These are phyloP conservation scores for Cheilosia vernalis DNA, from an alignment of 2,888 invertebrate genomes.

Conservation along the genomic window DNA sequence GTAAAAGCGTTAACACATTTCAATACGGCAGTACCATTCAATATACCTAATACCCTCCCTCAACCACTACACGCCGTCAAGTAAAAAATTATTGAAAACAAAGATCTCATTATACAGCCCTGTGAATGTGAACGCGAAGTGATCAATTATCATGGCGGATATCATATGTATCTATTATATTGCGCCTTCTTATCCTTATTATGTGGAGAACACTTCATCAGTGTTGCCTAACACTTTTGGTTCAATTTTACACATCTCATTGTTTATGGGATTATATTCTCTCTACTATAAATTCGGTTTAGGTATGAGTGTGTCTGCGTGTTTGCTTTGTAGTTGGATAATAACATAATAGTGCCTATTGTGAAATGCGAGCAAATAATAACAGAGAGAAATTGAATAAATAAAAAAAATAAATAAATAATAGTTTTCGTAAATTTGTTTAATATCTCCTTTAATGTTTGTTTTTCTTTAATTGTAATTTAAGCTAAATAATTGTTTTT, in stretches of 20 bases:
- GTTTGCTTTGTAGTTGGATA: constrained; percentile 17
- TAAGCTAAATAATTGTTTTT: constrained; percentile 4
- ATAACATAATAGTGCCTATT: background rate
- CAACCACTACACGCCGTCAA: too few species aligned
- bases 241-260: constrained; percentile 17
- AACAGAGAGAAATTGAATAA: too few species aligned
- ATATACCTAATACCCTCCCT: too few species aligned
- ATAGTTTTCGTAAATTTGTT: background rate
- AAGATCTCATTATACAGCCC: too few species aligned
- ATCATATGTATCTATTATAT: too few species aligned
- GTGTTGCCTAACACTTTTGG: background rate
- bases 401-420: background rate
- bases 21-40: too few species aligned
- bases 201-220: too few species aligned
- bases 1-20: too few species aligned
- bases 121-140: too few species aligned
- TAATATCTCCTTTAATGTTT: constrained; percentile 10
- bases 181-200: too few species aligned
- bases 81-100: too few species aligned
- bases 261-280: constrained; percentile 23
- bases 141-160: too few species aligned
- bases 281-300: constrained; percentile 62
- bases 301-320: constrained; percentile 28
- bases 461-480: constrained; percentile 10
- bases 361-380: background rate